Evolutionary conservation across 2,797 vertebrate species (phyloP).

Genomic region (Chloroceryle inda): DNA sequence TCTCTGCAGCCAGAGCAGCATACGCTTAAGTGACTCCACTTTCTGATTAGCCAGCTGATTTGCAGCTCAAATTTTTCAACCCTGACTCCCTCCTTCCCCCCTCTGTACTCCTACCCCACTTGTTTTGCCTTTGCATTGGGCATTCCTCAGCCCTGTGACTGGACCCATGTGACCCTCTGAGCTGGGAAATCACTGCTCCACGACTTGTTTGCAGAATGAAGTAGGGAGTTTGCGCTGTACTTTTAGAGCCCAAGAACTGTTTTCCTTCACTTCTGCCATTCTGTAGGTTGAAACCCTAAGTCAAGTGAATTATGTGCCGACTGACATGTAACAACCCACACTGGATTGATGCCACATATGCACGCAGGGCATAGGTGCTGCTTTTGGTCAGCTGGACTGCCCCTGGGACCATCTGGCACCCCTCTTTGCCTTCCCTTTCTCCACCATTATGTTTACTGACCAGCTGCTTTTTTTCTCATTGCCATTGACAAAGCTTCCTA

Average conservation of each 20-base stretch:
- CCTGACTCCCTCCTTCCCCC: background rate
- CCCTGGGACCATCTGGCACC: conserved; percentile 57
- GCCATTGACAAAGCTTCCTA: conserved; percentile 31
- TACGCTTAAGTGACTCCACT: background rate
- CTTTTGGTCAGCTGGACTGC: conserved; percentile 47
- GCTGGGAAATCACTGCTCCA: background rate
- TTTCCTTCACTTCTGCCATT: conserved; percentile 34
- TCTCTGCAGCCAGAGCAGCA: background rate
- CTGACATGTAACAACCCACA: background rate
- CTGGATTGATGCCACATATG: conserved; percentile 34
- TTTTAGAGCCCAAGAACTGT: background rate
- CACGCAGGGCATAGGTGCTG: conserved; percentile 46
- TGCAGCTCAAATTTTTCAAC: background rate
- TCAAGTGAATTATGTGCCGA: conserved; percentile 48
- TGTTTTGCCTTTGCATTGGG: background rate
- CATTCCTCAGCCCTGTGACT: background rate
- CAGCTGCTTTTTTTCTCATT: conserved; percentile 49
- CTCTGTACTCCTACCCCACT: background rate
- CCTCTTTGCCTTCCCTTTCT: conserved; percentile 1
- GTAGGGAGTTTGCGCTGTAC: background rate
- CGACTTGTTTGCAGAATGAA: background rate
- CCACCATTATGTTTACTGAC: conserved; percentile 9
- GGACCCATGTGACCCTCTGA: background rate
- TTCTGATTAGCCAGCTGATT: background rate
- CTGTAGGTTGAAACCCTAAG: conserved; percentile 20